A percentile compares a stretch with the other conserved stretches of the same genome.
phyloP scores from a whole-genome alignment of 2,888 invertebrate genomes.

The Drosophila greeni region DNA sequence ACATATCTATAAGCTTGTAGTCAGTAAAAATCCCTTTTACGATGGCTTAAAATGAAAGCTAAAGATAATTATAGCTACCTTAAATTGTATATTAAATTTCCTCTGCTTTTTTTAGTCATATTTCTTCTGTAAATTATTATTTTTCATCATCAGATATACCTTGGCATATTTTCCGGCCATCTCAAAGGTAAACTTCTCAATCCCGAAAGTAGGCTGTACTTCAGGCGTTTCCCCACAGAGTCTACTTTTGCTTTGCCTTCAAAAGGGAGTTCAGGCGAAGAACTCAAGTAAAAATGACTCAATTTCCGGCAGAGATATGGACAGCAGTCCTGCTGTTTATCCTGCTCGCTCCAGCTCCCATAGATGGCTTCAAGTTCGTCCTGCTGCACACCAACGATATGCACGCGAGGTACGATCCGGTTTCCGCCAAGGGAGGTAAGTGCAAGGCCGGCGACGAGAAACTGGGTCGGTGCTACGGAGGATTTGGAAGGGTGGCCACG shows the following conservation, averaged over 20 bases:
- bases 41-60: too few species aligned
- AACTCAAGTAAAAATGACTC: conserved; percentile 4
- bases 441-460: conserved; percentile 80
- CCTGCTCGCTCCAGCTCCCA: background rate
- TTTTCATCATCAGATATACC: background rate
- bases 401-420: conserved; percentile 89
- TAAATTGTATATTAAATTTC: background rate
- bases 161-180: conserved; percentile 11
- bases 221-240: background rate
- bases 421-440: conserved; percentile 82
- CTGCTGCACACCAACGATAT: conserved; percentile 93
- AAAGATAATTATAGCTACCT: background rate
- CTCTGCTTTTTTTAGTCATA: background rate
- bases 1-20: too few species aligned
- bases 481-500: conserved; percentile 85
- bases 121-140: background rate
- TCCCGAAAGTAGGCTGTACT: conserved; percentile 18
- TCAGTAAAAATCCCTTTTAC: too few species aligned
- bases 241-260: conserved; percentile 10
- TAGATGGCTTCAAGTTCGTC: conserved; percentile 42
- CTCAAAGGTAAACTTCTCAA: background rate
- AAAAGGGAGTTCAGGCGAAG: background rate
- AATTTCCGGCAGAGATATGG: background rate
- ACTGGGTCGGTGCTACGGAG: conserved; percentile 86
- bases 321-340: conserved; percentile 13